Evolutionary conservation across 2,113 vertebrate genomes (phyloP).

Genomic region (Solenodon paradoxus): DNA sequence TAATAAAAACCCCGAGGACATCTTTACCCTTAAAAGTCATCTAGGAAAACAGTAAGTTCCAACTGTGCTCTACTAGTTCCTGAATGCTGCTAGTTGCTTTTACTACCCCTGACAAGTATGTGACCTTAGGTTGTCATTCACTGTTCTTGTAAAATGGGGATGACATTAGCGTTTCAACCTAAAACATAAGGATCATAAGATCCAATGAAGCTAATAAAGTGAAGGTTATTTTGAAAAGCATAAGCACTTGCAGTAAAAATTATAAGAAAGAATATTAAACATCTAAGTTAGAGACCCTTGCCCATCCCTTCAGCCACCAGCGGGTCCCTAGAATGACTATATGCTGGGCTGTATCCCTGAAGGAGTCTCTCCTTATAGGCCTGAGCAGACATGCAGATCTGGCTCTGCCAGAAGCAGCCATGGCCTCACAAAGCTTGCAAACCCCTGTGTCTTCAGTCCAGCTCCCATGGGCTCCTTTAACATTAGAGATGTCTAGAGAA

Average conservation of each 20-base stretch:
- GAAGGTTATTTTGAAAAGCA: conserved; percentile 4
- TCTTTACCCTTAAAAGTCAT: neutral
- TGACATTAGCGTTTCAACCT: neutral
- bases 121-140: neutral
- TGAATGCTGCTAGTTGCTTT: no score
- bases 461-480: neutral
- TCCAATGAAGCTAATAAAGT: neutral
- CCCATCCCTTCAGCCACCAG: no score
- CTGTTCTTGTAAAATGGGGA: neutral
- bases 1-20: neutral
- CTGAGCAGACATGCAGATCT: neutral
- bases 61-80: neutral
- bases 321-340: neutral
- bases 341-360: rapidly evolving
- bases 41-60: neutral
- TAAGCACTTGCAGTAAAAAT: neutral
- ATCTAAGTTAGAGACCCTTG: neutral
- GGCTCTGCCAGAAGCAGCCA: rapidly evolving
- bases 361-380: neutral
- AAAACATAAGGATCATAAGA: neutral
- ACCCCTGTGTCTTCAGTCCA: neutral
- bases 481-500: neutral
- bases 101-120: neutral
- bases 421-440: neutral
- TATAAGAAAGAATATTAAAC: neutral